Percentiles rank a stretch among this genome's conserved stretches.
These are phyloP conservation scores for Cathartes aura DNA, from an alignment of 2,113 vertebrate species.

Conservation along the genomic window DNA sequence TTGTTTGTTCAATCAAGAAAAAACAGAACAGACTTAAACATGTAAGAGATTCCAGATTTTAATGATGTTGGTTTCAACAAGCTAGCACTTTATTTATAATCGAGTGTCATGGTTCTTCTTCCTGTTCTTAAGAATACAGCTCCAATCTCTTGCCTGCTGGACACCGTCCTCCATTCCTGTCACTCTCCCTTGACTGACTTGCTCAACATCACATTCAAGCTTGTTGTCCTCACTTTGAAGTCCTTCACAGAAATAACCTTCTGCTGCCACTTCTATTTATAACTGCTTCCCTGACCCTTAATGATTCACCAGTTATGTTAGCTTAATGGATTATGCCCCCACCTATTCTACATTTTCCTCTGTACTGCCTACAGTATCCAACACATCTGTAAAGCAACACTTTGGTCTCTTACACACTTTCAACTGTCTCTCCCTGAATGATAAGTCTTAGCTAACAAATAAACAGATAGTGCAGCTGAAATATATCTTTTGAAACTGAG, in stretches of 20 bases:
- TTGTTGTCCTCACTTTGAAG: neutral
- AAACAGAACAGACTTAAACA: neutral
- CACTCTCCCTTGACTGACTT: neutral
- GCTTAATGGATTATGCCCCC: neutral
- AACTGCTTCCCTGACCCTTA: neutral
- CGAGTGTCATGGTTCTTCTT: neutral
- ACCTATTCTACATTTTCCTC: neutral
- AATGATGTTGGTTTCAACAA: neutral
- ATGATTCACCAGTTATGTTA: neutral
- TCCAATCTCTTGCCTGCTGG: neutral
- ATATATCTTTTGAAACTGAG: neutral
- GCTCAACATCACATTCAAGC: neutral
- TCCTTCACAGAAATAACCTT: neutral
- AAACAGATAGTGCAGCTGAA: neutral
- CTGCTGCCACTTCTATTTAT: slow-evolving; percentile 10
- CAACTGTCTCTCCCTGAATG: neutral
- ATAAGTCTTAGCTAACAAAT: neutral
- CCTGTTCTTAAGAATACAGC: neutral
- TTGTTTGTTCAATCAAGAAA: neutral
- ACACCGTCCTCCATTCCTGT: neutral
- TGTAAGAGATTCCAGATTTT: neutral
- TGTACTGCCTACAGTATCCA: neutral
- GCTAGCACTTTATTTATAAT: neutral
- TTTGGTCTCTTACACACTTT: neutral
- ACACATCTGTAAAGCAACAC: neutral